Base-by-base conservation (phyloP, 2,797 vertebrate species). In the Urophycis tenuis region DNA sequence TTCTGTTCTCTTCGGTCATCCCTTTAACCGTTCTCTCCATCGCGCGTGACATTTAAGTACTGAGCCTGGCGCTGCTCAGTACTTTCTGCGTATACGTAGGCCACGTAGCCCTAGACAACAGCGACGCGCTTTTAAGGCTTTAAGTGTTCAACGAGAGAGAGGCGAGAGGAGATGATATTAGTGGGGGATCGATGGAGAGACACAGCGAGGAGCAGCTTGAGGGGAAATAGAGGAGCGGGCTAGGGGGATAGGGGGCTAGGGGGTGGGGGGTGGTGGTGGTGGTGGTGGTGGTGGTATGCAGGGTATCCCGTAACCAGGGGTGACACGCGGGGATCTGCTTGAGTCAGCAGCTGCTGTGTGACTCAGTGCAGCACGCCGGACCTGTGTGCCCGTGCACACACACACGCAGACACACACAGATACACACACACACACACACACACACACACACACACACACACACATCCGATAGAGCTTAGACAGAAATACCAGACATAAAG, bases 281-380 rank as follows among this genome's bases (percentile, higher is more conserved):
- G 49, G 49, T 19, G 45, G 3, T 39, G 36, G 36, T 39, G 45
- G 45, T 71, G 32, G 72, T 12, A 77, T 76, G n/a, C 19, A 36
- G 83, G 81, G 78, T 83, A 71, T 87, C 77, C 81, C 30, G 81
- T 85, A 80, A 84, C 78, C 77, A 81, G 75, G 78, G 82, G 77
- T 83, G 85, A 85, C 76, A 79, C 78, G 84, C 86, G 86, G 80
- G 9, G 79, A 83, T 87, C 45, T 3, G 79, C 71, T 86, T 91
- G 89, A 92, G 87, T 92, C 92, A 92, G 90, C 87, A n/a, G 53
- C 72, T 60, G 74, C 29, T 79, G 78, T 81, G 29, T 89, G 88
- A 90, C 81, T 92, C 89, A 89, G 81, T 83, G 85, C 81, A 77
- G 84, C 80, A 79, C 77, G 77, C 73, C 77, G 74, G 72, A 81